These are phyloP conservation scores for Seriola dumerili DNA, from an alignment of 2,113 vertebrate species.

Conservation along the genomic window DNA sequence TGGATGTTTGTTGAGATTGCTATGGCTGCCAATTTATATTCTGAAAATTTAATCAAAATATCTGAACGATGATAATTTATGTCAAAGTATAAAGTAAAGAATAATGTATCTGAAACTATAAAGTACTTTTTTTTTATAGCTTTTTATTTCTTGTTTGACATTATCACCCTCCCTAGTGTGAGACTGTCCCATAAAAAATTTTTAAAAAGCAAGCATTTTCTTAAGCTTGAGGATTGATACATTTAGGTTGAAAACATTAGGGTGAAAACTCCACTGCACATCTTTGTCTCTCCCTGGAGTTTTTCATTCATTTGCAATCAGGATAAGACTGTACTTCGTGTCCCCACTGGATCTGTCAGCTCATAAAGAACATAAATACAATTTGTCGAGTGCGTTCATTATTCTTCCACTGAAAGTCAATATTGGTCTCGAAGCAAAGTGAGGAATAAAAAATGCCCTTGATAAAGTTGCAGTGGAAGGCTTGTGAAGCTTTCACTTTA, in stretches of 20 bases:
- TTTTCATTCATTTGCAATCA: slow-evolving; percentile 8
- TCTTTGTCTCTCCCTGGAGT: slow-evolving; percentile 25
- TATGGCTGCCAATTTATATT: too few species aligned
- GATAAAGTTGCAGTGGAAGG: background rate
- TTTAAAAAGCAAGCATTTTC: slow-evolving; percentile 19
- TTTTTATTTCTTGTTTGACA: too few species aligned
- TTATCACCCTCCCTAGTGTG: too few species aligned
- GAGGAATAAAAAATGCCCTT: slow-evolving; percentile 3
- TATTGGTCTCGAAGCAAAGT: background rate
- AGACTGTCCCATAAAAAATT: too few species aligned
- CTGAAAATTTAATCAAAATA: too few species aligned
- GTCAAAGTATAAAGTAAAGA: too few species aligned
- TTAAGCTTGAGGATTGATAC: slow-evolving; percentile 4
- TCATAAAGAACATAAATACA: slow-evolving; percentile 26
- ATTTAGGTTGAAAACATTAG: slow-evolving; percentile 8
- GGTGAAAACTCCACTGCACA: background rate
- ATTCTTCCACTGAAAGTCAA: background rate
- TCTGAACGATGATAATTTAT: too few species aligned
- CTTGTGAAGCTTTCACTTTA: background rate
- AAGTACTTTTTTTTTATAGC: too few species aligned
- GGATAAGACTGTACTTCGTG: slow-evolving; percentile 6
- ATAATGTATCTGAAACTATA: too few species aligned
- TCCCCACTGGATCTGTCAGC: slow-evolving; percentile 15
- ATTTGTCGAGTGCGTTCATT: background rate
- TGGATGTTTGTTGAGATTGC: too few species aligned